Percentiles rank a stretch among this genome's conserved stretches.
Conservation (phyloP, 2,113 vertebrate genomes). For the Dicaeum eximium region DNA sequence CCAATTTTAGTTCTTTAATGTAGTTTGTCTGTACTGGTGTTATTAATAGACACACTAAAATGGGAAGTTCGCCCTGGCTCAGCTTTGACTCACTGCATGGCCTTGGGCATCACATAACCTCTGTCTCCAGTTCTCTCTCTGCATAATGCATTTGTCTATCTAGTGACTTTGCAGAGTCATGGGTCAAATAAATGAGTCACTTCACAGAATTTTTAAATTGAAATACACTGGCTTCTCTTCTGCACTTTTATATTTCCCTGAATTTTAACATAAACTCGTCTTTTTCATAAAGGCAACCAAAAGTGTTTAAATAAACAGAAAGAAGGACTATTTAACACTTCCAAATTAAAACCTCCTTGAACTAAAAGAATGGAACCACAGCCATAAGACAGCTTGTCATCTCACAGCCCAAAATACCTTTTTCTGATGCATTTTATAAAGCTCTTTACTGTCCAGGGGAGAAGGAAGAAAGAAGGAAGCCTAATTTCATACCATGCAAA, state of each 20-base stretch:
- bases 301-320: neutral
- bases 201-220: neutral
- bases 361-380: neutral
- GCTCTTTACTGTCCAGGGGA: neutral
- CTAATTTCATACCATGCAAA: neutral
- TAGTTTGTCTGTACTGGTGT: conserved; percentile 10
- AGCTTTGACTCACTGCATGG: conserved; percentile 45
- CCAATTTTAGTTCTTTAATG: conserved; percentile 1
- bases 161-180: conserved; percentile 8
- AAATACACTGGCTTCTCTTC: neutral
- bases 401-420: neutral
- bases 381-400: neutral
- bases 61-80: conserved; percentile 30
- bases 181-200: conserved; percentile 19
- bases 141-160: conserved; percentile 33
- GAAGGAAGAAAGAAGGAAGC: neutral
- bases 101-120: conserved; percentile 57
- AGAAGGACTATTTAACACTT: neutral
- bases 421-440: neutral
- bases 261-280: neutral
- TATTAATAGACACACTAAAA: conserved; percentile 55
- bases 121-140: conserved; percentile 14
- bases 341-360: neutral
- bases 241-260: neutral
- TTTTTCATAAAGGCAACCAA: neutral